Base-by-base conservation (phyloP, 2,888 invertebrate genomes). In the Diadegma fenestrale region DNA sequence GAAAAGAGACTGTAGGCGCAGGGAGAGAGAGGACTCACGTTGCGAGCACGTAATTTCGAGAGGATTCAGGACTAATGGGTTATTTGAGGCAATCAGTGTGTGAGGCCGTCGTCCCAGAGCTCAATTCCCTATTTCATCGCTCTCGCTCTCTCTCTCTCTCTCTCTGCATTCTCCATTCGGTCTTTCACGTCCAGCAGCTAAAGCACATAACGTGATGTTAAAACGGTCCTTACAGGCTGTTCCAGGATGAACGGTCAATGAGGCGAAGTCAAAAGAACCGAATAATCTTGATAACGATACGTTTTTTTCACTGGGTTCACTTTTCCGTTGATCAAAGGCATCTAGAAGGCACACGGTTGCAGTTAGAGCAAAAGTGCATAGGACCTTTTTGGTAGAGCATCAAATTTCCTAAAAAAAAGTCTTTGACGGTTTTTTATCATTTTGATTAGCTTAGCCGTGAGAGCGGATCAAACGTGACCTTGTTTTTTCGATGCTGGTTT, bases 51-150 rank as follows among this genome's bases (percentile, higher is more conserved):
- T 92, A 90, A 90, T 91, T 90, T 89, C 90, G 88, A 88, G 88
- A 89, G 90, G 90, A 89, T 91, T 90, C 90, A 91, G 89, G 89
- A 89, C 91, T 91, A 92, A 92, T 93, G 92, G 92, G 91, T 92
- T 92, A 92, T 91, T 90, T 91, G 90, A 90, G 91, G 90, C 92
- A 92, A 92, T 93, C 92, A 92, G 91, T 82, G 84, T 61, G 43
- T 61, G 45, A 61, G 71, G 85, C 82, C 80, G 71, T 76, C 87
- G 86, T 43, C 58, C 61, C 69, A 69, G 78, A 85, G 87, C 88
- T 89, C 88, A 88, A 86, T 89, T 86, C 79, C 82, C 82, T 86
- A 64, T 76, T 64, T 64, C 37, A 19, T 64, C 80, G 78, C 78
- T 75, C 84, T 61, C 64, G 86, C 58, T 75, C 66, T 87, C 66